Conservation (phyloP, 2,888 invertebrate species). For the Gerris lacustris region DNA sequence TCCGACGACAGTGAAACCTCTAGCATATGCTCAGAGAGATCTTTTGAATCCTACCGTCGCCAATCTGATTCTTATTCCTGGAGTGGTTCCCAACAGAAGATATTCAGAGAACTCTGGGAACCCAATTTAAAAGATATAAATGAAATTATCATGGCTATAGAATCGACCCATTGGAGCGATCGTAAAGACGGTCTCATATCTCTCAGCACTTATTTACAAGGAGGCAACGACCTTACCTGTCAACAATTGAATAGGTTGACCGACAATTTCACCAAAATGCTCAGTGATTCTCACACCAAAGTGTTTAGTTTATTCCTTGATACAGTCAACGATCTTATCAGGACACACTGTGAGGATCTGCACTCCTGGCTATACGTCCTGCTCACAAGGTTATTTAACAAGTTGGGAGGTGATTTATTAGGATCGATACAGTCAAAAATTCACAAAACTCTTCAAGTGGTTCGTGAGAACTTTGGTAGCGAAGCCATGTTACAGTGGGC, state of each 20-base stretch:
- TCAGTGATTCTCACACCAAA: slow-evolving; percentile 91
- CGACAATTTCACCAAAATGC: slow-evolving; percentile 90
- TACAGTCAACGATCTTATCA: slow-evolving; percentile 78
- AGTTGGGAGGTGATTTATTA: slow-evolving; percentile 79
- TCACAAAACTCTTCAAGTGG: slow-evolving; percentile 67
- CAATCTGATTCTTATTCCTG: slow-evolving; percentile 73
- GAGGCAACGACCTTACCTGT: slow-evolving; percentile 51
- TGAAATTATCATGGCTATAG: slow-evolving; percentile 75
- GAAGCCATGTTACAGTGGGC: slow-evolving; percentile 23
- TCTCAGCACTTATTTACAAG: slow-evolving; percentile 59
- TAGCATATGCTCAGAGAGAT: slow-evolving; percentile 85
- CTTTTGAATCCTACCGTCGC: slow-evolving; percentile 67
- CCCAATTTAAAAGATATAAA: slow-evolving; percentile 53
- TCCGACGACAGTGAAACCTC: slow-evolving; percentile 88
- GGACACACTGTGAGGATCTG: slow-evolving; percentile 73
- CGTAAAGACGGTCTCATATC: slow-evolving; percentile 84
- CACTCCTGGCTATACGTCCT: slow-evolving; percentile 89
- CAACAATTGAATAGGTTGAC: slow-evolving; percentile 72
- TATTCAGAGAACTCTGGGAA: slow-evolving; percentile 53
- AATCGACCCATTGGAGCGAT: slow-evolving; percentile 86
- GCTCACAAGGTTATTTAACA: slow-evolving; percentile 73
- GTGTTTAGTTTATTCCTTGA: slow-evolving; percentile 82
- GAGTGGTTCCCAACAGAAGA: slow-evolving; percentile 66
- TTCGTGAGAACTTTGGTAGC: slow-evolving; percentile 36
- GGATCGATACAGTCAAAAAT: slow-evolving; percentile 87